phyloP scores from a whole-genome alignment of 2,113 vertebrate species.

The Maccullochella peelii region DNA sequence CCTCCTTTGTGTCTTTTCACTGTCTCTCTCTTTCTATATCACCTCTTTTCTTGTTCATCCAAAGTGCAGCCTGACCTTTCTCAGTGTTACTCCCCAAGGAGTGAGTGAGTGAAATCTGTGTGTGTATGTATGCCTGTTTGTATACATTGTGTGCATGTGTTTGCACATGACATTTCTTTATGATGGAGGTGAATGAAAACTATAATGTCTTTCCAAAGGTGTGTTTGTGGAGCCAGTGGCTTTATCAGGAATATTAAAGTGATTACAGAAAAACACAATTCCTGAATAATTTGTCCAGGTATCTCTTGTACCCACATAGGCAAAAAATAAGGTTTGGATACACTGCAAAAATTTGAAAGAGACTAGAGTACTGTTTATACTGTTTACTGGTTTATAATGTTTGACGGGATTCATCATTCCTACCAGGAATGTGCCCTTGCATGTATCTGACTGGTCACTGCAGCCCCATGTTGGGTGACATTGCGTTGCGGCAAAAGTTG shows the following conservation, averaged over 20 bases:
- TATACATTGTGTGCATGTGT: neutral
- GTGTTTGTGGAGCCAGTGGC: neutral
- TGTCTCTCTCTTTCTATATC: slow-evolving; percentile 10
- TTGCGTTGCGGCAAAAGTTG: too few species aligned
- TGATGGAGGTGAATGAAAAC: neutral
- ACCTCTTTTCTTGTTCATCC: slow-evolving; percentile 45
- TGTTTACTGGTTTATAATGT: too few species aligned
- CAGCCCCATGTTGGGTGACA: too few species aligned
- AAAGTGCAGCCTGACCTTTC: slow-evolving; percentile 82
- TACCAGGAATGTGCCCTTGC: too few species aligned
- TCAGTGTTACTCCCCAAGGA: slow-evolving; percentile 56
- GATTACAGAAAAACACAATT: neutral
- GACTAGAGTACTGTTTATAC: too few species aligned
- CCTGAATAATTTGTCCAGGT: neutral
- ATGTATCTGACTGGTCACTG: too few species aligned
- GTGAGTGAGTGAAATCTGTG: slow-evolving; percentile 49
- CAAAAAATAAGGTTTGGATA: neutral
- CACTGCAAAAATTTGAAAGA: neutral
- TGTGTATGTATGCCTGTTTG: slow-evolving; percentile 12
- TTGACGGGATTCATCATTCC: too few species aligned
- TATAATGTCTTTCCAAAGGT: slow-evolving; percentile 6
- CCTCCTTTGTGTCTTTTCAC: slow-evolving; percentile 25
- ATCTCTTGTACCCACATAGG: neutral
- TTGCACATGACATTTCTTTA: slow-evolving; percentile 40
- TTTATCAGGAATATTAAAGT: neutral